Conservation (phyloP, 2,888 invertebrate species). For the Meganola albula region DNA sequence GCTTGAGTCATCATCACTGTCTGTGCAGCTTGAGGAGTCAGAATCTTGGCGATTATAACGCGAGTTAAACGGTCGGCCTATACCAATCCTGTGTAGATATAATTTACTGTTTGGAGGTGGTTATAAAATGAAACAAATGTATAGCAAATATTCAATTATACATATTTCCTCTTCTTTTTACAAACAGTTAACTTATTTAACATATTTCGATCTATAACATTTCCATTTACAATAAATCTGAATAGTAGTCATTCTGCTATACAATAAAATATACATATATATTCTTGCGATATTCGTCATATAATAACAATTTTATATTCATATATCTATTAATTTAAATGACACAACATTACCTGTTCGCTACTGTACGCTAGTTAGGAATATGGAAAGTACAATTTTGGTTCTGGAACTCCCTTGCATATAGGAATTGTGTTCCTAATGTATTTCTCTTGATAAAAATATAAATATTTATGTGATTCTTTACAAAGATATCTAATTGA, state of each 20-base stretch:
- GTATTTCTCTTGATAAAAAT: constrained; percentile 15
- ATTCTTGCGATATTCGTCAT: constrained; percentile 68
- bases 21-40: too few species aligned
- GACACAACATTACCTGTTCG: constrained; percentile 68
- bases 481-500: constrained; percentile 14
- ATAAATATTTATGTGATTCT: constrained; percentile 13
- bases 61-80: too few species aligned
- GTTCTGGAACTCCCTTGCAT: constrained; percentile 25
- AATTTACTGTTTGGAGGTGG: background rate
- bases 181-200: constrained; percentile 77
- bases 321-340: constrained; percentile 66
- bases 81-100: too few species aligned
- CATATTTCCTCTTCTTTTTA: constrained; percentile 76
- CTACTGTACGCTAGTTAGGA: constrained; percentile 46
- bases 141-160: constrained; percentile 76
- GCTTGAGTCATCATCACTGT: too few species aligned
- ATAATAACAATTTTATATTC: constrained; percentile 64
- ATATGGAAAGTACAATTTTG: constrained; percentile 42
- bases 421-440: constrained; percentile 23
- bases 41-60: too few species aligned
- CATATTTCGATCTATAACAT: constrained; percentile 73
- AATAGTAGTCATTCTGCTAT: constrained; percentile 73
- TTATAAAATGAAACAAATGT: constrained; percentile 52
- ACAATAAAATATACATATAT: constrained; percentile 74
- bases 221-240: constrained; percentile 72